These are phyloP conservation scores for Trissoscelio sp. DNA, from an alignment of 2,888 invertebrate genomes.

Conservation along the genomic window DNA sequence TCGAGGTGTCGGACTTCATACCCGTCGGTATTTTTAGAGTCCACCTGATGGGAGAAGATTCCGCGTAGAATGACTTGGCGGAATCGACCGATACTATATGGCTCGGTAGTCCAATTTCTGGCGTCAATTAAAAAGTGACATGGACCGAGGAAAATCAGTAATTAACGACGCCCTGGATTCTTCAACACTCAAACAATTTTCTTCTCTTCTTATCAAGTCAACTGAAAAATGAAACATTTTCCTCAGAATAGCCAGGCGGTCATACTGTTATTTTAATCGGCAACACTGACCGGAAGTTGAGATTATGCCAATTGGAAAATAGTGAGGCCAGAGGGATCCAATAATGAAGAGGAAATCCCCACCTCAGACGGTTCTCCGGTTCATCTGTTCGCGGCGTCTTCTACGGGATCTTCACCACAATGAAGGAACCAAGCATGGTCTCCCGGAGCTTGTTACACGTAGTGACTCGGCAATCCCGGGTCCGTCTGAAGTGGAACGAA, in stretches of 20 bases:
- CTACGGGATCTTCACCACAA: conserved; percentile 51
- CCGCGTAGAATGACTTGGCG: conserved; percentile 78
- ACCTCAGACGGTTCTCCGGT: conserved; percentile 25
- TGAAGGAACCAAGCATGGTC: conserved; percentile 48
- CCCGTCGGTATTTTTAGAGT: conserved; percentile 66
- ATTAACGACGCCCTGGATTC: conserved; percentile 77
- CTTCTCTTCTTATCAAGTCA: too few species aligned
- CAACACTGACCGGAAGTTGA: neutral
- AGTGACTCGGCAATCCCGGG: conserved; percentile 80
- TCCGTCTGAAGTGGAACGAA: conserved; percentile 35
- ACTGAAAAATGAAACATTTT: too few species aligned
- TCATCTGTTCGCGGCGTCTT: conserved; percentile 40
- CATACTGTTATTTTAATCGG: too few species aligned
- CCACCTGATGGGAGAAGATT: conserved; percentile 62
- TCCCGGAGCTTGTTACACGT: conserved; percentile 81
- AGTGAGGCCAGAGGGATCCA: conserved; percentile 37
- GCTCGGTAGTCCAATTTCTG: conserved; percentile 81
- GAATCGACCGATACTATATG: conserved; percentile 71
- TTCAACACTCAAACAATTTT: too few species aligned
- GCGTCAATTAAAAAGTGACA: conserved; percentile 83
- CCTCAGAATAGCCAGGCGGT: too few species aligned
- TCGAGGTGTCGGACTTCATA: conserved; percentile 65
- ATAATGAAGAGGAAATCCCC: conserved; percentile 35
- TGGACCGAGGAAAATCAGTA: conserved; percentile 83
- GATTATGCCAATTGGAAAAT: neutral